phyloP scores from a whole-genome alignment of 2,888 invertebrate genomes.

The Noctua comes region DNA sequence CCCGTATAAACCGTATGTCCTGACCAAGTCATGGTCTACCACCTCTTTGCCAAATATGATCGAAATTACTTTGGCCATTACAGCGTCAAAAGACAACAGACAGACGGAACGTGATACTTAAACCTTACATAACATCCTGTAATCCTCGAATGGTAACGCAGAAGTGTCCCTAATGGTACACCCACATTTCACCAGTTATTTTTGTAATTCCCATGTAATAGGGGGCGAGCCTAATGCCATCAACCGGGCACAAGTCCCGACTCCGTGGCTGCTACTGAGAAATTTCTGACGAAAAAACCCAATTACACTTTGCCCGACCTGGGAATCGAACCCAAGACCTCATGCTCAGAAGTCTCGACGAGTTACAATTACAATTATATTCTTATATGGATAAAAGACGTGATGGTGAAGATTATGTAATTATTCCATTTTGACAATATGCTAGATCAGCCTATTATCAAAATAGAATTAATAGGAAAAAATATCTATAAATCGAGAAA shows the following conservation, averaged over 20 bases:
- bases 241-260: too few species aligned
- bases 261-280: too few species aligned
- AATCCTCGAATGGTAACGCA: too few species aligned
- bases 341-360: not conserved
- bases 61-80: not conserved
- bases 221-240: too few species aligned
- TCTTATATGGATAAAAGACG: not conserved
- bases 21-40: not conserved
- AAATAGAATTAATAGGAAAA: not conserved
- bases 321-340: too few species aligned
- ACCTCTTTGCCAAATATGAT: not conserved
- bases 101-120: not conserved
- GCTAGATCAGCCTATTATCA: not conserved
- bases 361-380: not conserved
- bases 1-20: not conserved
- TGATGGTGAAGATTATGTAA: not conserved
- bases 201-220: too few species aligned
- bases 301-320: too few species aligned
- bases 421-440: not conserved
- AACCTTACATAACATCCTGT: too few species aligned
- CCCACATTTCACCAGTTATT: too few species aligned
- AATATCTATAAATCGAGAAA: not conserved
- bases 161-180: too few species aligned
- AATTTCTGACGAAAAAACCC: too few species aligned
- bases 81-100: not conserved